Evolutionary conservation across 2,113 vertebrate species (phyloP).

Genomic region (Elephas maximus): DNA sequence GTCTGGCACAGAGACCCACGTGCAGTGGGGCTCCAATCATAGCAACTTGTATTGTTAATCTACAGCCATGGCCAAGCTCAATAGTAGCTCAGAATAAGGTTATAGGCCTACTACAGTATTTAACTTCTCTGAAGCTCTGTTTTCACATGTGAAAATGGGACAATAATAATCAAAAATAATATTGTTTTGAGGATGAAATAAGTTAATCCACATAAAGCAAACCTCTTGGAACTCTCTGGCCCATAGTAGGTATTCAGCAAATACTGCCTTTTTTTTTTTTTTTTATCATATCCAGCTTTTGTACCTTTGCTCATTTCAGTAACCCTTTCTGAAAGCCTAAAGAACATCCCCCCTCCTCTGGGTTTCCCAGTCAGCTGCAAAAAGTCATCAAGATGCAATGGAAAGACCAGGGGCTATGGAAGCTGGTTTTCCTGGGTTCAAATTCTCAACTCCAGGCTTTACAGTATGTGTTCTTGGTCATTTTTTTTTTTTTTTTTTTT

Average conservation of each 20-base stretch:
- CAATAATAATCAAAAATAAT: neutral
- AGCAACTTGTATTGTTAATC: neutral
- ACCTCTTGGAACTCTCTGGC: neutral
- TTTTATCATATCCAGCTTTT: neutral
- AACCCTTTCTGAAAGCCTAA: neutral
- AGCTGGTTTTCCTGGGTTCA: neutral
- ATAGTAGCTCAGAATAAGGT: neutral
- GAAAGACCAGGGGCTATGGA: neutral
- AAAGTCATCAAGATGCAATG: neutral
- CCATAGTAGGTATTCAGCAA: neutral
- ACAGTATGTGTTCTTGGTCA: too few relatives aligned
- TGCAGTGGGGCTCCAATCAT: neutral
- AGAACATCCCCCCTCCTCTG: neutral
- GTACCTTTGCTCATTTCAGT: neutral
- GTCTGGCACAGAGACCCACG: accelerated
- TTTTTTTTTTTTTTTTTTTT: neutral
- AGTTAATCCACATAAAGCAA: neutral
- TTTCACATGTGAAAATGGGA: neutral
- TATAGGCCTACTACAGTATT: neutral
- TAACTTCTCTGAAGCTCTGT: neutral
- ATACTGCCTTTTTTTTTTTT: neutral
- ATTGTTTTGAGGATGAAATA: neutral
- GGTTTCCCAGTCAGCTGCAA: neutral
- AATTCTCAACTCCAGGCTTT: neutral
- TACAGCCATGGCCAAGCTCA: too few relatives aligned